These are phyloP conservation scores for Candoia aspera DNA, from an alignment of 2,113 vertebrate genomes.

Conservation along the genomic window DNA sequence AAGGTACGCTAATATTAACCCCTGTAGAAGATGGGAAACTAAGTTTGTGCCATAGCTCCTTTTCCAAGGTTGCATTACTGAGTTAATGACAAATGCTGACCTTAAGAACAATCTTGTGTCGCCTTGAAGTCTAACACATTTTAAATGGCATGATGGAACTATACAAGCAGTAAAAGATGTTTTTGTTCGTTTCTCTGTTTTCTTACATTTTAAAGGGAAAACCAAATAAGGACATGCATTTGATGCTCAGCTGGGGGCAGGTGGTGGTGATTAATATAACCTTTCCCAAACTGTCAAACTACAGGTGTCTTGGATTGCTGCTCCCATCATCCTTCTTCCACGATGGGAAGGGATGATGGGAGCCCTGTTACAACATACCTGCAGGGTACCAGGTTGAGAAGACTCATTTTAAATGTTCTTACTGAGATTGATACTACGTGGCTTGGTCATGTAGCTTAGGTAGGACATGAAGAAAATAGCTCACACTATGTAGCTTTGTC, in stretches of 20 bases:
- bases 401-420: no score
- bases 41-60: neutral
- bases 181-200: neutral
- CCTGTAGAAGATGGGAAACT: neutral
- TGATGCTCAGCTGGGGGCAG: neutral
- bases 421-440: no score
- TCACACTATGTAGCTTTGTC: slow-evolving; percentile 2
- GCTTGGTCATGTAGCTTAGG: neutral
- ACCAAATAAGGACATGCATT: neutral
- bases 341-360: no score
- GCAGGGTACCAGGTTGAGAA: no score
- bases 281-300: no score
- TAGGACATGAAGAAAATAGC: neutral
- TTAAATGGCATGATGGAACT: neutral
- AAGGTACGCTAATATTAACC: neutral
- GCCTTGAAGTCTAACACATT: neutral
- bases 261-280: no score
- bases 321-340: no score
- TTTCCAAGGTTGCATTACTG: neutral
- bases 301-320: no score
- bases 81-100: neutral
- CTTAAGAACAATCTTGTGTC: neutral
- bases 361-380: no score
- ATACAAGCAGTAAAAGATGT: neutral
- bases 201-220: neutral